These are phyloP conservation scores for Xyliphius kryptos DNA, from an alignment of 2,113 vertebrate genomes.

Conservation along the genomic window DNA sequence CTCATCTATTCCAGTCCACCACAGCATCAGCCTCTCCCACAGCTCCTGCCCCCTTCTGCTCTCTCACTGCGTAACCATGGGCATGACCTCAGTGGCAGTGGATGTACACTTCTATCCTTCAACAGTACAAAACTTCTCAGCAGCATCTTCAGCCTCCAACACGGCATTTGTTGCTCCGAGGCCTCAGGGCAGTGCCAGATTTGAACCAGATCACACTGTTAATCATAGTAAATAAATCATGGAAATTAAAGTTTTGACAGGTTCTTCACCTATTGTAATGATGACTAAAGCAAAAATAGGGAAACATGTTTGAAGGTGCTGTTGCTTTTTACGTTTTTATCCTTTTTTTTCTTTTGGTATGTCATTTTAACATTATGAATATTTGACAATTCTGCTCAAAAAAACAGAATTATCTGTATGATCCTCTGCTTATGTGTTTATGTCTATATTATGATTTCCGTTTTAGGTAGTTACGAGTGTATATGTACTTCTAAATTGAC, in stretches of 20 bases:
- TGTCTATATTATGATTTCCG: too few relatives aligned
- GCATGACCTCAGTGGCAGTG: slow-evolving; percentile 61
- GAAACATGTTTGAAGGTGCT: slow-evolving; percentile 19
- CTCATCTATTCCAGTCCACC: slow-evolving; percentile 50
- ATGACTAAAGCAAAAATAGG: neutral
- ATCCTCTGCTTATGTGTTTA: too few relatives aligned
- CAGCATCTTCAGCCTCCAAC: slow-evolving; percentile 29
- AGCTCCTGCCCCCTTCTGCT: slow-evolving; percentile 56
- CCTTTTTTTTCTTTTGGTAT: neutral
- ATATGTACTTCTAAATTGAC: slow-evolving; percentile 3
- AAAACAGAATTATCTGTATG: neutral
- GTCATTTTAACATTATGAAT: neutral
- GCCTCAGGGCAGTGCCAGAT: slow-evolving; percentile 41
- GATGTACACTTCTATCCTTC: slow-evolving; percentile 63
- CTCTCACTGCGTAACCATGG: slow-evolving; percentile 63
- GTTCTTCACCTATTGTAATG: neutral
- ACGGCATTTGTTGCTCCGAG: slow-evolving; percentile 29
- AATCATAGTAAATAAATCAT: slow-evolving; percentile 47
- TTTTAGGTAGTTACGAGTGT: neutral
- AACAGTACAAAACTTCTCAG: neutral
- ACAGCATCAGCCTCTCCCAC: slow-evolving; percentile 61
- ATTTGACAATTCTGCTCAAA: neutral
- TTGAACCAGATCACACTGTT: slow-evolving; percentile 47
- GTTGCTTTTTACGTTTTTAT: neutral
- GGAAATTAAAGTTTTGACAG: neutral